Evolutionary conservation across 2,113 vertebrate genomes (phyloP).

Genomic region (Amazona vittata): DNA sequence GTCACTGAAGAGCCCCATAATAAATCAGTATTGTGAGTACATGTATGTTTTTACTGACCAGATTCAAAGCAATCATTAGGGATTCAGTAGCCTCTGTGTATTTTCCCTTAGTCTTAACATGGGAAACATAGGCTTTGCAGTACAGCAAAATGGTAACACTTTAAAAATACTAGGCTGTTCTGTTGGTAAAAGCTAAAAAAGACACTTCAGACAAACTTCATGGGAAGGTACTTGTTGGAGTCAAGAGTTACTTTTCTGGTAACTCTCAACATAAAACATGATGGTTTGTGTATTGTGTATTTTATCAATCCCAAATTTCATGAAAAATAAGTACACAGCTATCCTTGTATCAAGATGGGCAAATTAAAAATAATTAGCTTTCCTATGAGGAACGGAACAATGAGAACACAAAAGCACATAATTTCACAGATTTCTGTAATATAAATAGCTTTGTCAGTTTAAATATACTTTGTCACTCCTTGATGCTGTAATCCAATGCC

Average conservation of each 20-base stretch:
- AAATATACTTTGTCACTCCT: slow-evolving; percentile 25
- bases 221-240: background rate
- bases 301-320: background rate
- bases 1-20: background rate
- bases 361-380: slow-evolving; percentile 11
- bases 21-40: background rate
- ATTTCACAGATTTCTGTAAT: slow-evolving; percentile 8
- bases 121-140: background rate
- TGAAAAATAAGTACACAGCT: background rate
- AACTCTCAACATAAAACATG: background rate
- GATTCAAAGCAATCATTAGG: background rate
- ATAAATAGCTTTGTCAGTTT: slow-evolving; percentile 50
- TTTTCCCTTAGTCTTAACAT: background rate
- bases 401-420: slow-evolving; percentile 3
- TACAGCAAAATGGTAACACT: background rate
- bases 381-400: background rate
- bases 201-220: background rate
- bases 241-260: background rate
- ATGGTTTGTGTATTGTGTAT: slow-evolving; percentile 33
- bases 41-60: background rate
- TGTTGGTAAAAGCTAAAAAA: background rate
- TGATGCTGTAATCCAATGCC: slow-evolving; percentile 16
- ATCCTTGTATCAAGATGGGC: background rate
- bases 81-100: background rate
- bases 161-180: background rate